Percentiles rank a stretch among this genome's conserved stretches.
These are phyloP conservation scores for Picathartes gymnocephalus DNA, from an alignment of 2,113 vertebrate species.

Conservation along the genomic window DNA sequence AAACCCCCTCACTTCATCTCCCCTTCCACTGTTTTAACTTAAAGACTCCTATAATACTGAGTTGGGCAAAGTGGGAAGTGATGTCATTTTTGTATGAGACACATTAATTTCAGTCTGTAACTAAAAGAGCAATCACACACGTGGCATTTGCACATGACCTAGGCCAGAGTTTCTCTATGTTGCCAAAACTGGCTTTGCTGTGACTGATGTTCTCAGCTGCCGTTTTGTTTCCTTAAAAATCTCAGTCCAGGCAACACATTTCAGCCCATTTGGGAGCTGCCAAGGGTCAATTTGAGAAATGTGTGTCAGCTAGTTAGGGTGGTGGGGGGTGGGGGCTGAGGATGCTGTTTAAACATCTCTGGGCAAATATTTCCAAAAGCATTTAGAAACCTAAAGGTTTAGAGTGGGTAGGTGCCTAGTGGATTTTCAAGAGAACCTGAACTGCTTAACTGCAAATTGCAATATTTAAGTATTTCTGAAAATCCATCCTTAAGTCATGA, in stretches of 20 bases:
- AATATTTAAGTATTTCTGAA: neutral
- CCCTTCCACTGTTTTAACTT: neutral
- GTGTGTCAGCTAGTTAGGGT: neutral
- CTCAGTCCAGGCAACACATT: accelerated
- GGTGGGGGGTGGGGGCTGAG: neutral
- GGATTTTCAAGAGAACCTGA: neutral
- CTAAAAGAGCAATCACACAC: neutral
- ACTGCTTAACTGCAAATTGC: neutral
- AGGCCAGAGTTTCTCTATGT: neutral
- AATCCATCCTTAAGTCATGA: neutral
- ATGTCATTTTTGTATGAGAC: neutral
- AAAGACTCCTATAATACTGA: neutral
- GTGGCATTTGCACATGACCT: slow-evolving; percentile 13
- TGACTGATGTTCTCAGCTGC: slow-evolving; percentile 53
- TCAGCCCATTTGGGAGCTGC: neutral
- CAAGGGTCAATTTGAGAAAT: neutral
- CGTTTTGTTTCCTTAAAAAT: slow-evolving; percentile 40
- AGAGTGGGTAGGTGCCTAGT: neutral
- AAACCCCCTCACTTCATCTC: neutral
- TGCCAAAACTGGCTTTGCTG: slow-evolving; percentile 22
- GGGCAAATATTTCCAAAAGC: neutral
- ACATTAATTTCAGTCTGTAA: neutral
- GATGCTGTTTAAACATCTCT: neutral
- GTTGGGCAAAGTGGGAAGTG: too few species aligned
- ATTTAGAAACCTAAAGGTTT: neutral